phyloP scores from a whole-genome alignment of 2,888 invertebrate genomes.

The Girardia tigrina region DNA sequence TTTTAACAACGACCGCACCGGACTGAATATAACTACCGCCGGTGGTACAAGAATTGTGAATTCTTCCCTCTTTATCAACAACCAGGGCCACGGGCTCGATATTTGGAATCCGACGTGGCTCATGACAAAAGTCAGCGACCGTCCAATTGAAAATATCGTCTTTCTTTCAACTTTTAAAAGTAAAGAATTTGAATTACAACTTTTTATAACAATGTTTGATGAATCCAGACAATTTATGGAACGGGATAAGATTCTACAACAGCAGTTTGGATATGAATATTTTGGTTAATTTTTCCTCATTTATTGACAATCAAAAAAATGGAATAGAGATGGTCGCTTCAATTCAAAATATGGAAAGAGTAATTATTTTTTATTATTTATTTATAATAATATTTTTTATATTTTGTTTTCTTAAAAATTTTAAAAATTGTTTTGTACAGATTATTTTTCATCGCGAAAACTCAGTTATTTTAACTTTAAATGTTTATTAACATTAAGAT shows the following conservation, averaged over 20 bases:
- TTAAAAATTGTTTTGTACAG: too few species aligned
- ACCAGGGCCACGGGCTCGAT: constrained; percentile 65
- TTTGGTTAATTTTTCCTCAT: constrained; percentile 29
- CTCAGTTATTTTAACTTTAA: too few species aligned
- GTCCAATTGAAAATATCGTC: not conserved
- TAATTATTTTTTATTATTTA: too few species aligned
- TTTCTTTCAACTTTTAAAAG: constrained; percentile 1
- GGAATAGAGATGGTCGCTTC: not conserved
- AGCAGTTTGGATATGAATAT: constrained; percentile 3
- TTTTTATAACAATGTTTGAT: too few species aligned
- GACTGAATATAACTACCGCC: constrained; percentile 81
- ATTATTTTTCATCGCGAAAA: too few species aligned
- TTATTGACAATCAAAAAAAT: constrained; percentile 21
- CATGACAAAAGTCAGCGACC: constrained; percentile 66
- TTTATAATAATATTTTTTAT: too few species aligned
- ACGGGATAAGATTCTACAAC: constrained; percentile 35
- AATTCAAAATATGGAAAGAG: too few species aligned
- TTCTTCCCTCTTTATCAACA: constrained; percentile 73
- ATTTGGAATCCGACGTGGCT: constrained; percentile 48
- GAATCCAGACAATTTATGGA: constrained; percentile 31
- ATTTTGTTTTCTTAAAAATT: too few species aligned
- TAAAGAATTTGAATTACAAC: too few species aligned
- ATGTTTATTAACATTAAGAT: too few species aligned
- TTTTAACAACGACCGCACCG: constrained; percentile 65
- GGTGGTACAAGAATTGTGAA: constrained; percentile 87